phyloP scores from a whole-genome alignment of 2,888 invertebrate species.

The Plagodis dolabraria region DNA sequence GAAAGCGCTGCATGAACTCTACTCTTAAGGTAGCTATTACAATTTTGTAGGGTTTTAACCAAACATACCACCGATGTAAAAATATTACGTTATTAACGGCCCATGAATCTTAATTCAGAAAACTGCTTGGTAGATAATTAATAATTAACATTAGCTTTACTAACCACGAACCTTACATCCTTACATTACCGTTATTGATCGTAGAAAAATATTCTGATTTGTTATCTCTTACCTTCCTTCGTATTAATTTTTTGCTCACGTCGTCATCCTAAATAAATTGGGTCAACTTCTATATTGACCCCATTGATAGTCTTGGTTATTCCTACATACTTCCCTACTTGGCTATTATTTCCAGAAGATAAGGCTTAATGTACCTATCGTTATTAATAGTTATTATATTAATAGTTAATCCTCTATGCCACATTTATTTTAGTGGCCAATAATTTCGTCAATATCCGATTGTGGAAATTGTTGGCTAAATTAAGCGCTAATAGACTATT shows the following conservation, averaged over 20 bases:
- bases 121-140: background rate
- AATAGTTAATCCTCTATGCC: background rate
- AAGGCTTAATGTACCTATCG: background rate
- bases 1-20: too few species aligned
- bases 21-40: too few species aligned
- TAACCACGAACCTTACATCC: background rate
- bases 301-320: background rate
- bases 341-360: conserved; percentile 2
- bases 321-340: background rate
- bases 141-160: conserved; percentile 3
- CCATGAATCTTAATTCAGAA: background rate
- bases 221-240: conserved; percentile 5
- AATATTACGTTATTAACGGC: too few species aligned
- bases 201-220: conserved; percentile 13
- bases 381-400: background rate
- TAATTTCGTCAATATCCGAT: background rate
- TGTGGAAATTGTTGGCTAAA: too few species aligned
- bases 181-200: conserved; percentile 12
- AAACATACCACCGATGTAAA: too few species aligned
- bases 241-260: conserved; percentile 12
- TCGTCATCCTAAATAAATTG: conserved; percentile 12
- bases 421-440: background rate
- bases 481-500: too few species aligned
- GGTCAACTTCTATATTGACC: conserved; percentile 9
- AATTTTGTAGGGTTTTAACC: too few species aligned